Percentiles rank a stretch among this genome's conserved stretches.
These are phyloP conservation scores for Pasiphila rectangulata DNA, from an alignment of 2,888 invertebrate species.

Conservation along the genomic window DNA sequence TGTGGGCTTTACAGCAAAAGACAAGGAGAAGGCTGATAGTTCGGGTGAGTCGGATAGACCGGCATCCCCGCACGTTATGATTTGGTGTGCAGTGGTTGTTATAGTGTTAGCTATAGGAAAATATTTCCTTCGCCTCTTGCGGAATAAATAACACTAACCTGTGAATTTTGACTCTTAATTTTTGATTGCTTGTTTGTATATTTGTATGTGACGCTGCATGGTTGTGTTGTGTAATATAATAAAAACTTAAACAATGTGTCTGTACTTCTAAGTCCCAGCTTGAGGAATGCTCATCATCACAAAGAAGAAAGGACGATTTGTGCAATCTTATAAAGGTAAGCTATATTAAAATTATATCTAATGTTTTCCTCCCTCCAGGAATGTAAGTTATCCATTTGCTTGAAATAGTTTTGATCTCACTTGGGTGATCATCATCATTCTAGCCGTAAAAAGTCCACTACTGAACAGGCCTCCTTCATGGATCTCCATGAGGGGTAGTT, in stretches of 20 bases:
- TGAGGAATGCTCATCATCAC: constrained; percentile 25
- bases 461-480: too few relatives aligned
- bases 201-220: constrained; percentile 55
- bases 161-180: constrained; percentile 40
- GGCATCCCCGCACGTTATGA: constrained; percentile 73
- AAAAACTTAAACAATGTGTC: constrained; percentile 8
- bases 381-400: too few relatives aligned
- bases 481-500: too few relatives aligned
- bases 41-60: constrained; percentile 72
- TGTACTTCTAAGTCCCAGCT: constrained; percentile 17
- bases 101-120: constrained; percentile 69
- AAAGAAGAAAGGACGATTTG: constrained; percentile 17
- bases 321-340: constrained; percentile 41
- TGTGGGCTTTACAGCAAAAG: constrained; percentile 82
- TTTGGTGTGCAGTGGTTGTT: constrained; percentile 75
- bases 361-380: too few relatives aligned
- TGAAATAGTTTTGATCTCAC: neutral
- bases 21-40: constrained; percentile 76
- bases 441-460: too few relatives aligned
- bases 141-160: constrained; percentile 57
- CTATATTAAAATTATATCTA: too few relatives aligned
- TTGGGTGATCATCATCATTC: too few relatives aligned
- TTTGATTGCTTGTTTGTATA: constrained; percentile 31
- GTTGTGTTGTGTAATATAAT: constrained; percentile 35
- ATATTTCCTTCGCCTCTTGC: constrained; percentile 61